phyloP scores from a whole-genome alignment of 2,888 invertebrate genomes.

The Drosophila algonquin region DNA sequence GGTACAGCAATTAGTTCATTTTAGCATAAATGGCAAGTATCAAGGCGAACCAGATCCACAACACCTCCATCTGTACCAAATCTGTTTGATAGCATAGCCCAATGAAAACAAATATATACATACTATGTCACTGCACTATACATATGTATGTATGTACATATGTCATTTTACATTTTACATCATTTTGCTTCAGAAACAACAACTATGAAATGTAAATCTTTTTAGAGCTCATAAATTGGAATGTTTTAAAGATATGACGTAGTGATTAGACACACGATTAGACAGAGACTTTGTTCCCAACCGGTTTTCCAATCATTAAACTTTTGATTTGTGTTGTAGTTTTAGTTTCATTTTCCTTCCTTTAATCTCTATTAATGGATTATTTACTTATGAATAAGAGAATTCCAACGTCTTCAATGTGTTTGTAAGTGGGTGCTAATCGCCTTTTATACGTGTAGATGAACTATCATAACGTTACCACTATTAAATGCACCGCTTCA shows the following conservation, averaged over 20 bases:
- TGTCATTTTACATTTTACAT: no score
- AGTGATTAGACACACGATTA: neutral
- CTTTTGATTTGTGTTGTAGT: neutral
- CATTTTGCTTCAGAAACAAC: no score
- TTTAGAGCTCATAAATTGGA: constrained; percentile 15
- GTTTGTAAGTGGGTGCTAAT: neutral
- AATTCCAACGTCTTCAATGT: neutral
- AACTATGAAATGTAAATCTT: neutral
- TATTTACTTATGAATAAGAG: neutral
- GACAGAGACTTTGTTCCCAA: constrained; percentile 14
- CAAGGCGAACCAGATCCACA: neutral
- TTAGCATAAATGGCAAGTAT: neutral
- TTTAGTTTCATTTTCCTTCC: constrained; percentile 16
- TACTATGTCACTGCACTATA: no score
- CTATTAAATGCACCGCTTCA: no score
- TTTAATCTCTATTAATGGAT: neutral
- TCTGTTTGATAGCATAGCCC: neutral
- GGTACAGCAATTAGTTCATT: neutral
- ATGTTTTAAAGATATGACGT: constrained; percentile 16
- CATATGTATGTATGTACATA: no score
- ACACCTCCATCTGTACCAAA: neutral
- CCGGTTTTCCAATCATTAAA: constrained; percentile 10
- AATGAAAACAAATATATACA: neutral
- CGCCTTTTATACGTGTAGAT: no score
- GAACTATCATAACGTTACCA: no score